A percentile compares a stretch with the other conserved stretches of the same genome.
These are phyloP conservation scores for Austrolebias charrua DNA, from an alignment of 2,797 vertebrate species.

Conservation along the genomic window DNA sequence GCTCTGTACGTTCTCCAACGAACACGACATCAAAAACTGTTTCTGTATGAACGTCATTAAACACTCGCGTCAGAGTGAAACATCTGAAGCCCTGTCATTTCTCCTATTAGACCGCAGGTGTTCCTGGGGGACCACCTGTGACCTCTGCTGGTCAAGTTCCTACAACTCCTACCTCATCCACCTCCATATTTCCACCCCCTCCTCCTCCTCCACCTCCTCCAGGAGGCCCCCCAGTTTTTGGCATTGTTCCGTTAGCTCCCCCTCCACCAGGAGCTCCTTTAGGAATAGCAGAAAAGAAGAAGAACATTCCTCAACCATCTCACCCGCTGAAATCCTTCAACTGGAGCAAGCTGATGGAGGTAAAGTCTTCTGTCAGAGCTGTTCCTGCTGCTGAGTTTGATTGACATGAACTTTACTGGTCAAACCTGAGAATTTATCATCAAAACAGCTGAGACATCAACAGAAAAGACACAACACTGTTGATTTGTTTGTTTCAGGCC, in stretches of 20 bases:
- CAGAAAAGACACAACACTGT: background rate
- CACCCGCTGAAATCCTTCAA: constrained; percentile 97
- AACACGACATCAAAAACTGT: too few relatives aligned
- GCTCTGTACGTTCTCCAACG: constrained; percentile 74
- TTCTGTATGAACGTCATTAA: background rate
- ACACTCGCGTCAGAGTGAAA: background rate
- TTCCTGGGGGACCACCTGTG: constrained; percentile 76
- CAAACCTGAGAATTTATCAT: background rate
- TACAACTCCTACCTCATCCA: constrained; percentile 60
- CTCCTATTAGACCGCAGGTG: constrained; percentile 43
- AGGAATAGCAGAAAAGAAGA: constrained; percentile 83
- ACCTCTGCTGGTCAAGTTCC: constrained; percentile 59
- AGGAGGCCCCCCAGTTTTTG: constrained; percentile 81
- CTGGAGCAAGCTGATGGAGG: constrained; percentile 95
- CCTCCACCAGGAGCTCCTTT: constrained; percentile 85
- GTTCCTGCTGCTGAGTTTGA: background rate
- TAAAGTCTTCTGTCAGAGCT: constrained; percentile 40
- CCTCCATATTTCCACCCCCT: constrained; percentile 51
- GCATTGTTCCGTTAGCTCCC: constrained; percentile 60
- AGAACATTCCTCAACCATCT: constrained; percentile 88
- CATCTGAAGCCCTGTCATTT: background rate
- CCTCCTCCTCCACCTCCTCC: constrained; percentile 72
- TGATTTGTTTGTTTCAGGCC: constrained; percentile 75
- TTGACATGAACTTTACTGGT: background rate
- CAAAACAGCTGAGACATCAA: background rate